Conservation (phyloP, 1,140 invertebrate genomes). For the Pinna nobilis region DNA sequence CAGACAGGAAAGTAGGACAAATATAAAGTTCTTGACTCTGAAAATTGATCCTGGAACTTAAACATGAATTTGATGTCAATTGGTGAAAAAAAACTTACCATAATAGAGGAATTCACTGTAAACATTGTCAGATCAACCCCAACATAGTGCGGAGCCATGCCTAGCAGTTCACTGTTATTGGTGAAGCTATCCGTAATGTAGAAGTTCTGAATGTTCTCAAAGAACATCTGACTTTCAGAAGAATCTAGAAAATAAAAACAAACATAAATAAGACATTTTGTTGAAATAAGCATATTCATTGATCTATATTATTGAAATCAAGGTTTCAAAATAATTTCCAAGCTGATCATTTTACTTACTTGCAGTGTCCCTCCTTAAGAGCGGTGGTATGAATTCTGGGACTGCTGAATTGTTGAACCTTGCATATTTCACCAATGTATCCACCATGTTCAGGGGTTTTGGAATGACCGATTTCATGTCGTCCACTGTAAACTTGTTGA, state of each 20-base stretch:
- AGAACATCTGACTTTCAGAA: neutral
- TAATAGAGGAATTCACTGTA: no score
- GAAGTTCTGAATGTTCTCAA: neutral
- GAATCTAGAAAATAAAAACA: neutral
- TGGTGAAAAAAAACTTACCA: no score
- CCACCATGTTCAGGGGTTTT: conserved; percentile 21
- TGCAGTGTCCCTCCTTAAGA: conserved; percentile 45
- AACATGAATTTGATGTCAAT: no score
- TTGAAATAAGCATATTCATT: no score
- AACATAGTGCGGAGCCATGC: conserved; percentile 78
- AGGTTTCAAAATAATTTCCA: neutral
- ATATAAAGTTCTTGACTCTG: no score
- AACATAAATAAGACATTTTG: no score
- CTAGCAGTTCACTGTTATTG: conserved; percentile 21
- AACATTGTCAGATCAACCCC: conserved; percentile 78
- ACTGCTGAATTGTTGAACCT: neutral
- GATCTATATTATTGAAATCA: no score
- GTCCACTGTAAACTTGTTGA: conserved; percentile 45
- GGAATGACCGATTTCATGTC: conserved; percentile 2
- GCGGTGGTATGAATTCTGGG: conserved; percentile 37
- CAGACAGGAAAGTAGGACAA: no score
- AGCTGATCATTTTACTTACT: conserved; percentile 35
- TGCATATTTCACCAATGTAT: conserved; percentile 13
- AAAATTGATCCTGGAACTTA: no score
- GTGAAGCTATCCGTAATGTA: conserved; percentile 1